A percentile compares a stretch with the other conserved stretches of the same genome.
Conservation (phyloP, 2,113 vertebrate genomes). For the Camelus bactrianus region DNA sequence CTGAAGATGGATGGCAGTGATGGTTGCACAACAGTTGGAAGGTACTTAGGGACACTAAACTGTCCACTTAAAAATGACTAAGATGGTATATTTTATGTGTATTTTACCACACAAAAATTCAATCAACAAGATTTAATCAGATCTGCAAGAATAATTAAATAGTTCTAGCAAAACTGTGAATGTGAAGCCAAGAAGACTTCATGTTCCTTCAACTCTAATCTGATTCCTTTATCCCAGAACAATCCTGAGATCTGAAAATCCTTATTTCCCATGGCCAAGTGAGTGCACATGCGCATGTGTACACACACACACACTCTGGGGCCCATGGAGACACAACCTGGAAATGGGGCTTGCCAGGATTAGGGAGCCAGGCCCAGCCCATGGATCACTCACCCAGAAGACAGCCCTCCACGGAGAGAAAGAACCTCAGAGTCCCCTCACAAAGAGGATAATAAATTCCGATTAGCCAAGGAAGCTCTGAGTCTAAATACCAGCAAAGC, state of each 20-base stretch:
- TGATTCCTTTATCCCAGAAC: constrained; percentile 45
- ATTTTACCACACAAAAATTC: constrained; percentile 10
- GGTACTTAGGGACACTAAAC: not conserved
- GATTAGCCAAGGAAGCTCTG: constrained; percentile 86
- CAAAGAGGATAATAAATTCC: constrained; percentile 89
- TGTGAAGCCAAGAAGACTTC: not conserved
- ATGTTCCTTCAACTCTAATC: constrained; percentile 23
- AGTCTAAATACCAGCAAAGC: constrained; percentile 86
- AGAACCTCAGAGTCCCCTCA: constrained; percentile 82
- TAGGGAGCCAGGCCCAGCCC: constrained; percentile 79
- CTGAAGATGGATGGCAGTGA: not conserved
- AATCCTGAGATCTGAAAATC: constrained; percentile 11
- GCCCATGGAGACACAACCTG: constrained; percentile 78
- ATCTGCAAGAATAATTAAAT: constrained; percentile 4
- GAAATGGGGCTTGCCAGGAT: constrained; percentile 83
- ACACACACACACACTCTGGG: not conserved
- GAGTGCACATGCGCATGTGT: not conserved
- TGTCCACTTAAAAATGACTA: not conserved
- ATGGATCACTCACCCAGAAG: constrained; percentile 87
- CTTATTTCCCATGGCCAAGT: constrained; percentile 57
- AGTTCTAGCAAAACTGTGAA: not conserved
- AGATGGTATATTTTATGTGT: not conserved
- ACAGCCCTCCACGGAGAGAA: constrained; percentile 82
- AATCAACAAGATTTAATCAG: constrained; percentile 29
- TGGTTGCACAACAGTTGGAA: not conserved